These are phyloP conservation scores for Linepithema humile DNA, from an alignment of 1,140 invertebrate genomes.

Conservation along the genomic window DNA sequence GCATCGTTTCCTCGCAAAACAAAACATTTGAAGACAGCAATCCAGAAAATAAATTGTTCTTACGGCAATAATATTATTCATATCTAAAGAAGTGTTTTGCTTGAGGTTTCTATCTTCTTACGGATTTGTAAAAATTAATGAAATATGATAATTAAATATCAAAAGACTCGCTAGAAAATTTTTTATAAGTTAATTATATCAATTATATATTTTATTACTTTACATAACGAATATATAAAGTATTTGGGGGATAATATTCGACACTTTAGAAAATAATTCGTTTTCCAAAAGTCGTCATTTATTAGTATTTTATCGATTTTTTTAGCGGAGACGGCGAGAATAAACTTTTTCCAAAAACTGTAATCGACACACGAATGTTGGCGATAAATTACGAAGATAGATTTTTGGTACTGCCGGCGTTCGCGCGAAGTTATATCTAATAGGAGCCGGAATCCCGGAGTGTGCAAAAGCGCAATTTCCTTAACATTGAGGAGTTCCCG, in stretches of 20 bases:
- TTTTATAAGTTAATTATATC: no score
- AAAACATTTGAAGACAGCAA: slow-evolving; percentile 1
- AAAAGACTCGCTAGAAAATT: no score
- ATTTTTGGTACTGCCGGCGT: slow-evolving; percentile 14
- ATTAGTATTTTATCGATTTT: background rate
- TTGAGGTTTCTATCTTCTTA: no score
- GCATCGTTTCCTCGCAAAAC: background rate
- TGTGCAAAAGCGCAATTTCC: background rate
- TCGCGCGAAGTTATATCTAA: slow-evolving; percentile 1
- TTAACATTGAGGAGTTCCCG: background rate
- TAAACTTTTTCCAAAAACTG: slow-evolving; percentile 13
- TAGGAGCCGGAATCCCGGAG: background rate
- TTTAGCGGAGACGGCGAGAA: background rate
- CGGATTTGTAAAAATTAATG: background rate
- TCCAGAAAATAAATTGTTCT: slow-evolving; percentile 9
- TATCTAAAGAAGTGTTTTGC: no score
- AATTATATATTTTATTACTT: no score
- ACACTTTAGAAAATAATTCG: background rate
- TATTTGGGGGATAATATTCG: background rate
- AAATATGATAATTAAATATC: no score
- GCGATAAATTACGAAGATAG: slow-evolving; percentile 38
- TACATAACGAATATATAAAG: no score
- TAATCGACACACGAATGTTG: slow-evolving; percentile 21
- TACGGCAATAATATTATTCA: background rate
- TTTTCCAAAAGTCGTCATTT: background rate